Evolutionary conservation across 2,797 vertebrate genomes (phyloP).

Genomic region (Pachyuromys duprasi): DNA sequence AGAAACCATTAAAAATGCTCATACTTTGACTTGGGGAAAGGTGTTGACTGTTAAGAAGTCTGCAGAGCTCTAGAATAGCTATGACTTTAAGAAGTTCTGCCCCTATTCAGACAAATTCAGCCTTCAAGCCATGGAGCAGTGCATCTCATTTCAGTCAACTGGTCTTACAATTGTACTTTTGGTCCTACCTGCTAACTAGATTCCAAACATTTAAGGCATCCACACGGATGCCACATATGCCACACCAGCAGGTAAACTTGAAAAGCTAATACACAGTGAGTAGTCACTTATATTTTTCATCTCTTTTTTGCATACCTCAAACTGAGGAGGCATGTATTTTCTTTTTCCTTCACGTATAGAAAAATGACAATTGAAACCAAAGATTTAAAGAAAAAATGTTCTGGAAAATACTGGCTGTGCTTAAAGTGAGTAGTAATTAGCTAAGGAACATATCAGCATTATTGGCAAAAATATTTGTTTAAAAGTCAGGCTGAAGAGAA

Average conservation of each 20-base stretch:
- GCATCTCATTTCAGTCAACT: neutral
- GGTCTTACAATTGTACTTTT: neutral
- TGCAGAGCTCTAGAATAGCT: neutral
- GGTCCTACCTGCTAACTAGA: neutral
- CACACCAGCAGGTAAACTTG: neutral
- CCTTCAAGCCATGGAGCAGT: neutral
- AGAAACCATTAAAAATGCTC: slow-evolving; percentile 11
- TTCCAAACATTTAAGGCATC: slow-evolving; percentile 34
- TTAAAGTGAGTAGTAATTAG: slow-evolving; percentile 14
- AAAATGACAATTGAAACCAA: slow-evolving; percentile 22
- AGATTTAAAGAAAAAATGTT: neutral
- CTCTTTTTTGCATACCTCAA: neutral
- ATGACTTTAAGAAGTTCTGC: neutral
- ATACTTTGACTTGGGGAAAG: neutral
- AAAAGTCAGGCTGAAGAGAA: neutral
- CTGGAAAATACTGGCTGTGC: neutral
- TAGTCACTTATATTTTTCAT: neutral
- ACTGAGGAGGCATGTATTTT: slow-evolving; percentile 21
- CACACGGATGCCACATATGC: neutral
- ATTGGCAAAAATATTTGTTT: neutral
- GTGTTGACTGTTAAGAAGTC: neutral
- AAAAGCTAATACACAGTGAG: neutral
- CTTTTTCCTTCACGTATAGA: neutral
- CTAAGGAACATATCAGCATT: neutral
- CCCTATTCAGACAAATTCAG: neutral